Evolutionary conservation across 1,140 invertebrate genomes (phyloP), one percentile per base, ranked within the genome.

Genomic region (Maniola jurtina): DNA sequence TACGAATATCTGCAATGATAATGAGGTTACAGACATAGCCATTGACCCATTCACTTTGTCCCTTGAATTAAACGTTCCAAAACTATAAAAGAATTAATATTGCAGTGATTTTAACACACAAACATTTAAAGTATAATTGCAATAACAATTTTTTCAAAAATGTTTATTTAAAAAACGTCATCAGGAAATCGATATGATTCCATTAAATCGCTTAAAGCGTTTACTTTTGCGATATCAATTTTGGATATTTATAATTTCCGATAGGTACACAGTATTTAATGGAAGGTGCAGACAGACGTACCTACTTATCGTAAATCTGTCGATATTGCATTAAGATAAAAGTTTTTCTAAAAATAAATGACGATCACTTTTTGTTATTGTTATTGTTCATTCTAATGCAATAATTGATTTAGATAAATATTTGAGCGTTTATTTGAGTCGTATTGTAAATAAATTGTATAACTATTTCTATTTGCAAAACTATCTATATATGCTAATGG

Each of bases 281-380:
- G 65, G 58, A 55, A 57, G 10, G 15, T 42, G 68, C 13, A 6
- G 69, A 71, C 25, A 40, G 69, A 66, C 42, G 38, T 66, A 71
- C 69, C 64, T 66, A 63, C 69, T 66, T 66, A 63, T 65, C 69
- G 64, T 71, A 66, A 71, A 71, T 71, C 60, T 33, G 57, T 71
- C 50, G 25, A 34, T 48, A 34, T 58, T 66, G 64, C 69, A 66
- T 71, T 71, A 71, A 48, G 45, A 33, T 42, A 66, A 61, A 66
- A 63, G 47, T 58, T 59, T 45, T 34, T 66, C 54, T 70, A 66
- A 66, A 66, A 65, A 66, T 64, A 71, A 45, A 9, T 7, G 4
- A 34, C 1, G 35, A 40, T 38, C 55, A 16, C 13, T 57, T 38
- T n/a, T 25, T 2, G 25, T 25, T 57, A 57, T 35, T 38, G 35